A percentile compares a stretch with the other conserved stretches of the same genome.
Conservation (phyloP, 2,113 vertebrate species). For the Gambusia affinis region DNA sequence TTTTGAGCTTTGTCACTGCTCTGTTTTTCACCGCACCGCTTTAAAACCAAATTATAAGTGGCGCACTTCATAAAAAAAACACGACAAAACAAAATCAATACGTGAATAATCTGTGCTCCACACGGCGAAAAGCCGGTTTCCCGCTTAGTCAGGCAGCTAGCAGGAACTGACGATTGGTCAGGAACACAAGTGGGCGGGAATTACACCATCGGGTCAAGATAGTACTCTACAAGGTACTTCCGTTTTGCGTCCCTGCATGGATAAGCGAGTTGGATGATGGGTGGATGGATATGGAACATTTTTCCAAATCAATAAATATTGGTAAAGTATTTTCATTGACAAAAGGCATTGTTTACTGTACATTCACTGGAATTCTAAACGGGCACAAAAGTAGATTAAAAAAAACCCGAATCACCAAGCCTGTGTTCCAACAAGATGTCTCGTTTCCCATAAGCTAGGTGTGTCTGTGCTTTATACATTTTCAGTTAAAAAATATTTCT, state of each 20-base stretch:
- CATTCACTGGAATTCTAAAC: too few relatives aligned
- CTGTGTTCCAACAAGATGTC: too few relatives aligned
- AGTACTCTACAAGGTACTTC: not conserved
- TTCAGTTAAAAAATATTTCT: too few relatives aligned
- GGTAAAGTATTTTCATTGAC: too few relatives aligned
- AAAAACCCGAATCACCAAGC: too few relatives aligned
- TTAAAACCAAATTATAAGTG: not conserved
- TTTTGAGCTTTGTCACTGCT: slow-evolving; percentile 5
- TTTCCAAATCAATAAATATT: too few relatives aligned
- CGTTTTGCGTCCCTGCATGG: slow-evolving; percentile 11
- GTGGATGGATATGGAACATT: too few relatives aligned
- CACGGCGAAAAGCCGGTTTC: slow-evolving; percentile 52
- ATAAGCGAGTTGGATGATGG: too few relatives aligned
- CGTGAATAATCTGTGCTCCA: not conserved
- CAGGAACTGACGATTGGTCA: slow-evolving; percentile 60
- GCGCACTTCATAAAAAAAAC: not conserved
- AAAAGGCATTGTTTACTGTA: too few relatives aligned
- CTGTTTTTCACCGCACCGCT: not conserved
- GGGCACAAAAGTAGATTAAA: too few relatives aligned
- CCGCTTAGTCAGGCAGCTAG: slow-evolving; percentile 62
- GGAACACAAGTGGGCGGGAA: slow-evolving; percentile 3
- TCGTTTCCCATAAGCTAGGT: too few relatives aligned
- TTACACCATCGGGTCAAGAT: not conserved
- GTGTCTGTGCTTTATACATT: too few relatives aligned
- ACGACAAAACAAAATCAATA: not conserved